Evolutionary conservation across 1,140 invertebrate genomes (phyloP).

Genomic region (Yoshiicerus persimilis): DNA sequence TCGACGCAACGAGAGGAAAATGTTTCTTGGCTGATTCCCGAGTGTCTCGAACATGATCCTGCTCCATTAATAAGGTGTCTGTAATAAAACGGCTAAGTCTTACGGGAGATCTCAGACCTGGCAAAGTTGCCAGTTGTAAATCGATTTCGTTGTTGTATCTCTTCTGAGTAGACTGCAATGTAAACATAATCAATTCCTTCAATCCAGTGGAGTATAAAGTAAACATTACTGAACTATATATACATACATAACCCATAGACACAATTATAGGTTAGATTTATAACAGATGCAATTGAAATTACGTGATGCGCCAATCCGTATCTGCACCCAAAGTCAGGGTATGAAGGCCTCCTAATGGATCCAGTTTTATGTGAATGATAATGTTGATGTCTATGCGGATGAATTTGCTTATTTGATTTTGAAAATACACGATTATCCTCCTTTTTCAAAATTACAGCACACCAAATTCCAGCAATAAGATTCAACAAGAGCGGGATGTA

Average conservation of each 20-base stretch:
- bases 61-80: not conserved
- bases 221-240: not conserved
- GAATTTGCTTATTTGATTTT: not conserved
- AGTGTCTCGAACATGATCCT: not conserved
- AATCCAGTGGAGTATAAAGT: not conserved
- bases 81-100: not conserved
- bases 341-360: not conserved
- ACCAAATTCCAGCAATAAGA: constrained; percentile 18
- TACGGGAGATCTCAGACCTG: not conserved
- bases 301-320: not conserved
- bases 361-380: not conserved
- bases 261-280: not conserved
- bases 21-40: constrained; percentile 28
- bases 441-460: not conserved
- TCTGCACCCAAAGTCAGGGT: not conserved
- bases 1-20: constrained; percentile 24
- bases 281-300: not conserved
- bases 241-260: not conserved
- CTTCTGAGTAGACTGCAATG: not conserved
- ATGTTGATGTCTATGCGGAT: not conserved
- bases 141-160: not conserved
- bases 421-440: constrained; percentile 24
- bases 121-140: not conserved
- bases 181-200: not conserved
- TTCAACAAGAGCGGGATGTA: constrained; percentile 36